phyloP scores from a whole-genome alignment of 2,113 vertebrate genomes.

The Tautogolabrus adspersus region DNA sequence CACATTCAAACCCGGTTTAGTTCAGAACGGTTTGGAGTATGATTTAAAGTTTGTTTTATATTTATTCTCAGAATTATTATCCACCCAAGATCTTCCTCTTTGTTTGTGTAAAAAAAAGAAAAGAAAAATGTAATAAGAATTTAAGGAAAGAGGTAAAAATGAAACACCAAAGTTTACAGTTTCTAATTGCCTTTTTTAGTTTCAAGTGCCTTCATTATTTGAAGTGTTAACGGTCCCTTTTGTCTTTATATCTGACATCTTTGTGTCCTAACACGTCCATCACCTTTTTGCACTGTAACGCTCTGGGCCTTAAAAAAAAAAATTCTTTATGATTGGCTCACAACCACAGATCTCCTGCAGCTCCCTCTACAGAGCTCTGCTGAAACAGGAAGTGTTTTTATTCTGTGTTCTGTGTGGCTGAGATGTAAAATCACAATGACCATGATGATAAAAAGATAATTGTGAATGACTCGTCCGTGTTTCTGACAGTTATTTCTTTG shows the following conservation, averaged over 20 bases:
- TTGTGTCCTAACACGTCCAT: slow-evolving; percentile 23
- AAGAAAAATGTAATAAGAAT: neutral
- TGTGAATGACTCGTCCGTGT: slow-evolving; percentile 49
- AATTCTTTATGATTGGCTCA: neutral
- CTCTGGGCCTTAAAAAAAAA: slow-evolving; percentile 11
- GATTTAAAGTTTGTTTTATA: slow-evolving; percentile 54
- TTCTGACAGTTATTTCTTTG: neutral
- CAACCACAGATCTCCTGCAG: slow-evolving; percentile 32
- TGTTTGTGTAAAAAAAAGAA: slow-evolving; percentile 10
- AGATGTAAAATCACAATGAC: slow-evolving; percentile 59
- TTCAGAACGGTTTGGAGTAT: slow-evolving; percentile 22
- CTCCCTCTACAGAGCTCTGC: slow-evolving; percentile 40
- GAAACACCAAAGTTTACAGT: slow-evolving; percentile 68
- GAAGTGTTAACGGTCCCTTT: slow-evolving; percentile 33
- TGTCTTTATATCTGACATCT: slow-evolving; percentile 22
- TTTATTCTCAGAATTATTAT: slow-evolving; percentile 42
- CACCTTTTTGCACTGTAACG: slow-evolving; percentile 23
- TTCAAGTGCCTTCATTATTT: slow-evolving; percentile 73
- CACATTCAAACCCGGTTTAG: slow-evolving; percentile 30
- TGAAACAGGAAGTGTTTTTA: slow-evolving; percentile 65
- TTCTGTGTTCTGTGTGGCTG: slow-evolving; percentile 68
- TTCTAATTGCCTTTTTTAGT: slow-evolving; percentile 31
- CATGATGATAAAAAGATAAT: slow-evolving; percentile 68
- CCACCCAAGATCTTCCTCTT: slow-evolving; percentile 7
- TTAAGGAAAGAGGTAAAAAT: slow-evolving; percentile 43